Conservation (phyloP, 2,113 vertebrate genomes). For the Sclerurus mexicanus region DNA sequence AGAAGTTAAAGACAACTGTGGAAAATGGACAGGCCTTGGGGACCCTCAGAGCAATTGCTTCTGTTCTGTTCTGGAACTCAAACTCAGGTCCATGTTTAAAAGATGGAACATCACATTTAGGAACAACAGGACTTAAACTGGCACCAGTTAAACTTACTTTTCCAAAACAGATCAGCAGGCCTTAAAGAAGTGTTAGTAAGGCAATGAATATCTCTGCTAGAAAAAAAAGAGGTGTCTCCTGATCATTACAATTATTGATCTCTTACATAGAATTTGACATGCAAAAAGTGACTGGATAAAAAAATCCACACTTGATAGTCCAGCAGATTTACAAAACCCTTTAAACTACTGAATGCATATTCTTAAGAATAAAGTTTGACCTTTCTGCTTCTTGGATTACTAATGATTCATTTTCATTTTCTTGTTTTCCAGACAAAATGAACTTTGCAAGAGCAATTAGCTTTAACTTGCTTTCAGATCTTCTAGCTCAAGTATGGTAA, state of each 20-base stretch:
- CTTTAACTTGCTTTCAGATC: background rate
- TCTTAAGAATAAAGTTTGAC: background rate
- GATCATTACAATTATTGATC: background rate
- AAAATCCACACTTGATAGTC: background rate
- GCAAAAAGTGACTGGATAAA: background rate
- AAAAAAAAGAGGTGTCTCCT: background rate
- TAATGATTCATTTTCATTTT: background rate
- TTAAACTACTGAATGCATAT: background rate
- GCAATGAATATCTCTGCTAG: background rate
- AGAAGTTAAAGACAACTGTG: background rate
- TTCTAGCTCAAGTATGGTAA: background rate
- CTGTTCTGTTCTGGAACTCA: too few species aligned
- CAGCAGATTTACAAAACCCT: background rate
- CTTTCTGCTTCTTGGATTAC: background rate
- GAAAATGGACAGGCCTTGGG: background rate
- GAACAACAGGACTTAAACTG: background rate
- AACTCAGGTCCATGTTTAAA: background rate
- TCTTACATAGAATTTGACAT: background rate
- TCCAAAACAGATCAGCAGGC: background rate
- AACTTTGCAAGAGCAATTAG: background rate
- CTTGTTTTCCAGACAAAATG: background rate
- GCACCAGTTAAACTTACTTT: background rate
- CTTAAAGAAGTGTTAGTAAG: background rate
- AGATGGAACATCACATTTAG: background rate
- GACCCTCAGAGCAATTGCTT: background rate